Conservation (phyloP, 1,140 invertebrate species). For the Cyphomyrmex costatus region DNA sequence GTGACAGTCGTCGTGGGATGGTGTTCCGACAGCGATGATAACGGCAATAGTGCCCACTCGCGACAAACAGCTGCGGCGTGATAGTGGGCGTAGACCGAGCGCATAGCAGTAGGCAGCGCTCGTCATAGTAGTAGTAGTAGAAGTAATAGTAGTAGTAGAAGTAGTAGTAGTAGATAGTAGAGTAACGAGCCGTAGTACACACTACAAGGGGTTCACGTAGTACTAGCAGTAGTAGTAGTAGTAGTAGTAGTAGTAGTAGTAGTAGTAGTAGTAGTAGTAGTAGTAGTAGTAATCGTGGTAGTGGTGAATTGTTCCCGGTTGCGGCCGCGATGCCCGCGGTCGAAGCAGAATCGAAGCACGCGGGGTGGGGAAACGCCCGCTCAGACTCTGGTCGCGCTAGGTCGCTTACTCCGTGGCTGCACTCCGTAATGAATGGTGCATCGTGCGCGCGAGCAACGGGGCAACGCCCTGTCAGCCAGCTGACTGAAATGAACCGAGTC, state of each 20-base stretch:
- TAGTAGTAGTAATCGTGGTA: constrained; percentile 72
- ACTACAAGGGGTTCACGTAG: constrained; percentile 15
- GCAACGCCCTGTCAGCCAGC: constrained; percentile 83
- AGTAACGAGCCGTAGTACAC: constrained; percentile 52
- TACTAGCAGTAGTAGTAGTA: constrained; percentile 42
- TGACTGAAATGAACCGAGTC: constrained; percentile 82
- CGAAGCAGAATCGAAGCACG: constrained; percentile 66
- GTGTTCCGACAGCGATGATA: constrained; percentile 51
- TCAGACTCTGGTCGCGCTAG: constrained; percentile 74
- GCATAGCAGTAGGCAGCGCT: constrained; percentile 1
- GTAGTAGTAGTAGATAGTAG: constrained; percentile 6
- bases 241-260: constrained; percentile 69
- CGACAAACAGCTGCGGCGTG: constrained; percentile 40
- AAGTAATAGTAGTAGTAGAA: constrained; percentile 1
- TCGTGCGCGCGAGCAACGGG: constrained; percentile 72
- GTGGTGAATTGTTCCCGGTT: constrained; percentile 65
- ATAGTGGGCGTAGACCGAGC: constrained; percentile 39
- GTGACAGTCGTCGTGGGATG: constrained; percentile 54
- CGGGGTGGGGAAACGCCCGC: constrained; percentile 22
- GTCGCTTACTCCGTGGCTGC: constrained; percentile 73
- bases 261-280: constrained; percentile 64
- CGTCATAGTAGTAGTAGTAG: neutral
- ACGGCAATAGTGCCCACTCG: constrained; percentile 52
- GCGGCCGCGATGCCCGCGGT: constrained; percentile 50
- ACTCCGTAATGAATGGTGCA: constrained; percentile 81